Base-by-base conservation (phyloP, 2,888 invertebrate species). In the Nephrotoma appendiculata region DNA sequence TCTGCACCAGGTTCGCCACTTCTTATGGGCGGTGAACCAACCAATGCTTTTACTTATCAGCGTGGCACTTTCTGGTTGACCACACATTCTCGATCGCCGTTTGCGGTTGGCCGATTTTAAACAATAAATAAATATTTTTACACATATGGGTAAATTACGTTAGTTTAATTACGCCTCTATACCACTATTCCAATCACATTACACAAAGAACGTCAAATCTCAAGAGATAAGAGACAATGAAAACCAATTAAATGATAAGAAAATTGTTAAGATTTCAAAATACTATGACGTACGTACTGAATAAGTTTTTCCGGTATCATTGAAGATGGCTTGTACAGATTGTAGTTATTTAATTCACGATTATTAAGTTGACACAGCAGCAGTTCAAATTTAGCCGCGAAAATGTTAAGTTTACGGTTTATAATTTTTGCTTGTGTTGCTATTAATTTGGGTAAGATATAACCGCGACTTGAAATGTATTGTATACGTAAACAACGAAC, bases 11-110 rank as follows among this genome's bases (percentile, higher is more conserved):
- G 87, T 11, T 45, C 85, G 45, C 43, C 19, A 86, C 44, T 15
- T 2, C 43, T 43, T n/a, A 87, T 87, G 87, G 87, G 86, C 5
- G 84, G 86, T 12, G 87, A 87, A 71, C 43, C 45, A n/a, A 52
- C 86, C n/a, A 84, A 84, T n/a, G 86, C 86, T 6, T 19, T 15
- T 2, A 57, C 19, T 9, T 5, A 5, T 19, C 12, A 43, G 15
- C n/a, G 41, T 42, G 86, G 86, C 2, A 83, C 45, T 5, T 86
- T 19, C 11, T 85, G 52, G 41, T 48, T 86, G 6, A 9, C 12
- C 7, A 86, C 86, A n/a, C 48, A 85, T 85, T 84, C 84, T 41
- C 45, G 41, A 6, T 41, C 45, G 41, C 86, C 85, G 0, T 86
- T 85, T 48, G 86, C 85, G 6, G 52, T 52, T 19, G 84, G 84